A percentile compares a stretch with the other conserved stretches of the same genome.
Evolutionary conservation across 1,140 invertebrate genomes (phyloP).

Genomic region (Bicyclus anynana): DNA sequence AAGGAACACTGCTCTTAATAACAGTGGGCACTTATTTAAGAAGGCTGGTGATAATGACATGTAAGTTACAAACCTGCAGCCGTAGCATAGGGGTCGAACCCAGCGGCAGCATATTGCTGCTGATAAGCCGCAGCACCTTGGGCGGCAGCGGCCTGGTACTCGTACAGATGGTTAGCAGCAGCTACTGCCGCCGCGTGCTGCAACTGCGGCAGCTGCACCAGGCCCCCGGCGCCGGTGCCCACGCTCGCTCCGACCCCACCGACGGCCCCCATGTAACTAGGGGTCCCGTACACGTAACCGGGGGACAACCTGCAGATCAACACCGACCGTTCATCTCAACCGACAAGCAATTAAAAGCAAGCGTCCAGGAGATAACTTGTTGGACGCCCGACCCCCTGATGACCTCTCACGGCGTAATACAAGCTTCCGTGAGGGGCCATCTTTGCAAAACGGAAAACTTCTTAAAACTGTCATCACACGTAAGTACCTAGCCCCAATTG

Average conservation of each 20-base stretch:
- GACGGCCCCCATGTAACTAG: constrained; percentile 80
- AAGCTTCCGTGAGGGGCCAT: constrained; percentile 34
- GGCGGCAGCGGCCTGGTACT: constrained; percentile 84
- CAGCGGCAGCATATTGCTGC: constrained; percentile 82
- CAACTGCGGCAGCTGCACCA: constrained; percentile 83
- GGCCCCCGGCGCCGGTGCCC: constrained; percentile 62
- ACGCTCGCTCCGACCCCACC: constrained; percentile 77
- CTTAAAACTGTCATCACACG: constrained; percentile 60
- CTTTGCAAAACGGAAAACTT: constrained; percentile 40
- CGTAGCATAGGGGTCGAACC: constrained; percentile 83
- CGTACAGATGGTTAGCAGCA: constrained; percentile 84
- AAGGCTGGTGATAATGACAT: too few relatives aligned
- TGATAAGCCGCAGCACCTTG: constrained; percentile 81
- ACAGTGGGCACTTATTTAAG: too few relatives aligned
- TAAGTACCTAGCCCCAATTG: constrained; percentile 64
- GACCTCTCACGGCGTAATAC: constrained; percentile 22
- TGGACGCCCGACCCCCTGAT: too few relatives aligned
- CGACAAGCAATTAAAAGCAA: constrained; percentile 6
- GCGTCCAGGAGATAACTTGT: too few relatives aligned
- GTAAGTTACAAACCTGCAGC: constrained; percentile 49
- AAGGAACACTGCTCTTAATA: too few relatives aligned
- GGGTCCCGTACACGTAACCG: constrained; percentile 85
- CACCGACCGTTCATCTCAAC: constrained; percentile 13
- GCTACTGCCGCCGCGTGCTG: constrained; percentile 85
- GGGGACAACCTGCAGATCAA: constrained; percentile 81